Percentiles rank a stretch among this genome's conserved stretches.
Evolutionary conservation across 1,140 invertebrate genomes (phyloP).

Genomic region (Luehdorfia chinensis): DNA sequence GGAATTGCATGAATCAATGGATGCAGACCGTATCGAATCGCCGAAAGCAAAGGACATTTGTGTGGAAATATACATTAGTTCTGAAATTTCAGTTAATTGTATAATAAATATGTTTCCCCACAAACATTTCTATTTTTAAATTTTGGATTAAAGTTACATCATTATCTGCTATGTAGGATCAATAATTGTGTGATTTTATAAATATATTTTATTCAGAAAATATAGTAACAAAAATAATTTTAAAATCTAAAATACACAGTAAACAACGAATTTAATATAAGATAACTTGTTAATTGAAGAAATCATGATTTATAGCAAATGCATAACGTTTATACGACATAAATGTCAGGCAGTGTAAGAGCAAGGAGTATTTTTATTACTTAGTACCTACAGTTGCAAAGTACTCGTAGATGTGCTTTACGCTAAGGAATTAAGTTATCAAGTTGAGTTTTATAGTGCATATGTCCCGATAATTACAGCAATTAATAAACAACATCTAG

Average conservation of each 20-base stretch:
- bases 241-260: no score
- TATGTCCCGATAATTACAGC: conserved; percentile 5
- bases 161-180: no score
- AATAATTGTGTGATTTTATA: no score
- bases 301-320: no score
- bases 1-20: conserved; percentile 13
- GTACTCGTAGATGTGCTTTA: conserved; percentile 18
- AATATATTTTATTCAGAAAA: no score
- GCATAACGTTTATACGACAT: not conserved
- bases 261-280: no score
- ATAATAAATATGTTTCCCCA: no score
- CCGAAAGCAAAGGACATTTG: conserved; percentile 20
- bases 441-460: conserved; percentile 35
- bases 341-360: conserved; percentile 5
- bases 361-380: conserved; percentile 10
- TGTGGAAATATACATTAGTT: not conserved
- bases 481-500: not conserved
- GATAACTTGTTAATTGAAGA: no score
- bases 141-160: no score
- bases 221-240: no score
- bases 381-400: conserved; percentile 16
- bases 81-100: conserved; percentile 1
- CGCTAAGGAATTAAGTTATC: conserved; percentile 42
- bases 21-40: conserved; percentile 18
- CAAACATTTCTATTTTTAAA: no score